phyloP scores from a whole-genome alignment of 2,797 vertebrate genomes.

The Macropus fuliginosus region DNA sequence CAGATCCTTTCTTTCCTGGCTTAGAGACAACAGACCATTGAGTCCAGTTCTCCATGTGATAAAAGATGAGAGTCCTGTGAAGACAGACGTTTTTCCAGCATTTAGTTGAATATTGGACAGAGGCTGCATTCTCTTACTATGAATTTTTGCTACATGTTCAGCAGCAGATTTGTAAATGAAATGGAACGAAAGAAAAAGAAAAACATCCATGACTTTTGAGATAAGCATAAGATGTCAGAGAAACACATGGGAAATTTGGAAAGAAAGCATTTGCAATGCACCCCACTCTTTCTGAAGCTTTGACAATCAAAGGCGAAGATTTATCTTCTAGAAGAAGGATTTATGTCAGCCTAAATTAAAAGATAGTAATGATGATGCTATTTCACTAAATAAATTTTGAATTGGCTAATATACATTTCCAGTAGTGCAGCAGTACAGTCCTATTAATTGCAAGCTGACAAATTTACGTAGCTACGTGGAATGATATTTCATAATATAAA shows the following conservation, averaged over 20 bases:
- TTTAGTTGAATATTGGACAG: conserved; percentile 95
- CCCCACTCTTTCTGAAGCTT: conserved; percentile 71
- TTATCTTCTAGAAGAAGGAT: conserved; percentile 62
- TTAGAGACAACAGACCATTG: conserved; percentile 92
- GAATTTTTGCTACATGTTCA: conserved; percentile 96
- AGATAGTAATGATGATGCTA: conserved; percentile 66
- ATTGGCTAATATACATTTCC: conserved; percentile 81
- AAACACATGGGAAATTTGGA: conserved; percentile 63
- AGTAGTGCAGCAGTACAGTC: conserved; percentile 79
- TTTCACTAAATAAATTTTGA: conserved; percentile 75
- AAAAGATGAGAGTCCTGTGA: conserved; percentile 93
- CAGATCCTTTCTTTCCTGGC: conserved; percentile 94
- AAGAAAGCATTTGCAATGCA: conserved; percentile 48
- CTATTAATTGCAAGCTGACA: conserved; percentile 81
- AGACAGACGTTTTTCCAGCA: conserved; percentile 92
- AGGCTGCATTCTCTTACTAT: conserved; percentile 94
- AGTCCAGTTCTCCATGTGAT: conserved; percentile 90
- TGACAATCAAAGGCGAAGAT: conserved; percentile 57
- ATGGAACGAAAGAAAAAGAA: conserved; percentile 42
- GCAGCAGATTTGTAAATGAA: conserved; percentile 95
- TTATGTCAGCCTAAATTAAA: conserved; percentile 69
- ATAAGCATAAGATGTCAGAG: conserved; percentile 64
- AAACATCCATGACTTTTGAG: conserved; percentile 48
- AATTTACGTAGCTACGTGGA: conserved; percentile 82
- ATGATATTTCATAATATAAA: conserved; percentile 81